These are phyloP conservation scores for Acanthaster planci DNA, from an alignment of 35 echinoderm and acorn worm species.

Conservation along the genomic window DNA sequence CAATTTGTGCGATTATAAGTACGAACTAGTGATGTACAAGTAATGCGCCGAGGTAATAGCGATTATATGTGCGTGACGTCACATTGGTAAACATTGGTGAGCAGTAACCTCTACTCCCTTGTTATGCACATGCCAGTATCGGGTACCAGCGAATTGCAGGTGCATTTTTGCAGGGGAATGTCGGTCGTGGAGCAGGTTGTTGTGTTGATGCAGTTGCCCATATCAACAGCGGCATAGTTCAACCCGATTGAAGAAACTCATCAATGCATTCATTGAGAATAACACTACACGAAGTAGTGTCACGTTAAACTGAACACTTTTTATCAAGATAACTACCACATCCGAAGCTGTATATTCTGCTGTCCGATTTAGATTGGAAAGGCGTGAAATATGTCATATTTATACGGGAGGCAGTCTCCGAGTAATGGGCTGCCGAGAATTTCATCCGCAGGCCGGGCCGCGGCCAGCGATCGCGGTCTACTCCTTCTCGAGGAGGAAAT, in stretches of 20 bases:
- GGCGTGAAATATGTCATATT: not conserved
- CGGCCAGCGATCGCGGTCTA: constrained; percentile 33
- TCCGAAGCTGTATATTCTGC: not conserved
- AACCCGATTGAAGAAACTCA: not conserved
- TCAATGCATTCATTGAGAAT: constrained; percentile 1
- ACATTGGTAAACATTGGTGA: not conserved
- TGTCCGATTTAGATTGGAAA: not conserved
- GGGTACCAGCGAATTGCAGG: constrained; percentile 14
- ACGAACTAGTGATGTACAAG: too few species aligned
- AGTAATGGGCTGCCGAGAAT: constrained; percentile 24
- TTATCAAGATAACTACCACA: not conserved
- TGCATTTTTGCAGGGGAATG: not conserved
- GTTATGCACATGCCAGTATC: not conserved
- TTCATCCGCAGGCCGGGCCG: constrained; percentile 19
- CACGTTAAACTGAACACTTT: not conserved
- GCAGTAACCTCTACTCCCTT: not conserved
- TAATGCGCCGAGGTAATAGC: too few species aligned
- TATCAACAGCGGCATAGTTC: constrained; percentile 10
- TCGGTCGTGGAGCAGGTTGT: not conserved
- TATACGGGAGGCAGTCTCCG: not conserved
- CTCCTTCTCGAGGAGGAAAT: constrained; percentile 74
- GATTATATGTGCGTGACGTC: constrained; percentile 13
- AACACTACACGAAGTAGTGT: not conserved
- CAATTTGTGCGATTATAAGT: too few species aligned
- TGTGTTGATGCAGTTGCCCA: constrained; percentile 27